phyloP scores from a whole-genome alignment of 2,797 vertebrate genomes.

The Ispidina lecontei region DNA sequence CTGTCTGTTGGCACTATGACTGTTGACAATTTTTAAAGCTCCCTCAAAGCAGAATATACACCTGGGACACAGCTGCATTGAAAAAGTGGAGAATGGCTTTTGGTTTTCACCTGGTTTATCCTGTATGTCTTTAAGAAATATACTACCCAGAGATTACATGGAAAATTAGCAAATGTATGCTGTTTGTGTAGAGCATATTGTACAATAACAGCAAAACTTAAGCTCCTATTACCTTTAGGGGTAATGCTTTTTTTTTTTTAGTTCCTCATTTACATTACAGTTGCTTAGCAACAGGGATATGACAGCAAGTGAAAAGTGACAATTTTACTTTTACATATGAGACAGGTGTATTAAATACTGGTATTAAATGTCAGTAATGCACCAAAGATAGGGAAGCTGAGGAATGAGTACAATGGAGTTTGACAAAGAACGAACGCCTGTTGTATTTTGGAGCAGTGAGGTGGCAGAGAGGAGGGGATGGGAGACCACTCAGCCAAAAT shows the following conservation, averaged over 20 bases:
- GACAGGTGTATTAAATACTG: neutral
- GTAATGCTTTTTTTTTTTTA: neutral
- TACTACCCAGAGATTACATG: neutral
- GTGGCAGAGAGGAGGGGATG: neutral
- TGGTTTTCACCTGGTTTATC: neutral
- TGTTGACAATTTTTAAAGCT: neutral
- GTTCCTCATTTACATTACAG: neutral
- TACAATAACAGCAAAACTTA: neutral
- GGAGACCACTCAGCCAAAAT: neutral
- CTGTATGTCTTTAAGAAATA: neutral
- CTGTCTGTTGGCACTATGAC: neutral
- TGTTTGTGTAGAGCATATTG: neutral
- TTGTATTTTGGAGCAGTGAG: neutral
- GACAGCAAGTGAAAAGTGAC: neutral
- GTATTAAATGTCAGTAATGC: neutral
- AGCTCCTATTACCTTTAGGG: neutral
- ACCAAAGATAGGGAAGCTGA: neutral
- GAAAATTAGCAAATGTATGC: rapidly evolving
- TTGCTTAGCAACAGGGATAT: neutral
- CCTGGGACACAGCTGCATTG: neutral
- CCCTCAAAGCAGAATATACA: neutral
- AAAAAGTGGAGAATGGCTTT: neutral
- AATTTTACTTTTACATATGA: neutral
- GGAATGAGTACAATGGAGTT: neutral
- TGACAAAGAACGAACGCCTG: neutral